Evolutionary conservation across 1,140 invertebrate genomes (phyloP).

Genomic region (Drosophila bocqueti): DNA sequence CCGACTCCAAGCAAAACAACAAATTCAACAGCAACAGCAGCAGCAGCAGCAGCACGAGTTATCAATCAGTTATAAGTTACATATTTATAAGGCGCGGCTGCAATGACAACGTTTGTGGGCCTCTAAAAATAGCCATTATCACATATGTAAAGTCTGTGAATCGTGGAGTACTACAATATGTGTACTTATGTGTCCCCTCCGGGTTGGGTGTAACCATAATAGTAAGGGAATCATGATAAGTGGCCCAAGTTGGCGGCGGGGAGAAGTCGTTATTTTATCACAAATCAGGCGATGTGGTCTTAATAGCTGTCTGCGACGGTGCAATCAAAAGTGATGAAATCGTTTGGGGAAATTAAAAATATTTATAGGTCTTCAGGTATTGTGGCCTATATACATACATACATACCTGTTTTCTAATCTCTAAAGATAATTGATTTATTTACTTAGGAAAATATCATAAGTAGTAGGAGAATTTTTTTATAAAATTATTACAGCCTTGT

Average conservation of each 20-base stretch:
- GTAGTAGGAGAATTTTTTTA: background rate
- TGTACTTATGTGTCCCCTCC: conserved; percentile 5
- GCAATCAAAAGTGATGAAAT: conserved; percentile 23
- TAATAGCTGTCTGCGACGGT: conserved; percentile 24
- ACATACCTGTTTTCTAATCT: background rate
- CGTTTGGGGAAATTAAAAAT: conserved; percentile 5
- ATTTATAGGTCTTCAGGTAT: background rate
- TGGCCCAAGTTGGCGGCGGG: background rate
- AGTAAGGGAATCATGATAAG: conserved; percentile 37
- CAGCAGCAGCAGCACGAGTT: conserved; percentile 29
- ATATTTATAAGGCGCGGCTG: conserved; percentile 45
- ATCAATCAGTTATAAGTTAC: conserved; percentile 58
- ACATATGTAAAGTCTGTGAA: conserved; percentile 64
- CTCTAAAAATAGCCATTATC: conserved; percentile 74
- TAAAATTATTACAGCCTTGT: background rate
- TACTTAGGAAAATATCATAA: too few species aligned
- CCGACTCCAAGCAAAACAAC: conserved; percentile 20
- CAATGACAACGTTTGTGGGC: conserved; percentile 31
- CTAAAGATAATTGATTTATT: background rate
- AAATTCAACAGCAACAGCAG: conserved; percentile 20
- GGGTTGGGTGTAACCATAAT: conserved; percentile 25
- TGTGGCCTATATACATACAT: background rate
- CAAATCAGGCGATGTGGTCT: conserved; percentile 24
- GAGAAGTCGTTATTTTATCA: conserved; percentile 33
- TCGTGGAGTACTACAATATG: conserved; percentile 19